A percentile compares a stretch with the other conserved stretches of the same genome.
Evolutionary conservation across 30 jellyfish, hydroid and myxozoan species (phyloP).

Genomic region (Aurelia sp.): DNA sequence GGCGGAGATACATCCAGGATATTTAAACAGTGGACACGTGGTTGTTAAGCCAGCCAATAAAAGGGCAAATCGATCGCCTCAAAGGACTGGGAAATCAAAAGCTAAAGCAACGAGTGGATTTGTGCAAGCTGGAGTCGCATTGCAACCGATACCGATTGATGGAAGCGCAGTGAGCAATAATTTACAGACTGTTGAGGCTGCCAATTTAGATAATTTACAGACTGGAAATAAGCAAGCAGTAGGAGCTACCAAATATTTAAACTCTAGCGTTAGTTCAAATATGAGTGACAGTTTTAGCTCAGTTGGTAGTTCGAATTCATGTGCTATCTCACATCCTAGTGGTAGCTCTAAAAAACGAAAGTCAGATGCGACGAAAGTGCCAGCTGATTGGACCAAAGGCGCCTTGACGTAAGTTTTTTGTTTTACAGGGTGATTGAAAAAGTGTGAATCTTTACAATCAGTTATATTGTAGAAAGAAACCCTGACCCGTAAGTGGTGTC

Average conservation of each 20-base stretch:
- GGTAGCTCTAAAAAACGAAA: slow-evolving; percentile 46
- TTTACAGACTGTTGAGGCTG: no score
- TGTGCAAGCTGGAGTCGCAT: no score
- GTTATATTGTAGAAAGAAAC: no score
- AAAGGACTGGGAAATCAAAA: neutral
- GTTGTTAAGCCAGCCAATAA: neutral
- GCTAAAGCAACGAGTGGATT: neutral
- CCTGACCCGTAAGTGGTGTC: no score
- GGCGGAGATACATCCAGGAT: neutral
- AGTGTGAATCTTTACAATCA: no score
- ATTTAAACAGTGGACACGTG: neutral
- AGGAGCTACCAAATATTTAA: neutral
- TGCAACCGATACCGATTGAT: no score
- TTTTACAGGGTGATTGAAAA: neutral
- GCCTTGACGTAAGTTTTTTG: slow-evolving; percentile 75
- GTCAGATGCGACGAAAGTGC: slow-evolving; percentile 41
- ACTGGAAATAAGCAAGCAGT: neutral
- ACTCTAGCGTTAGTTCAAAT: neutral
- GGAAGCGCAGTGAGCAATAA: no score
- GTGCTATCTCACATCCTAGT: neutral
- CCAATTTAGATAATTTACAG: no score
- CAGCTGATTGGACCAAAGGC: slow-evolving; percentile 88
- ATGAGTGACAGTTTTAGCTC: no score
- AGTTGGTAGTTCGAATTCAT: no score
- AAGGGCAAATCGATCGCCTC: slow-evolving; percentile 1